These are phyloP conservation scores for Nomada fabriciana DNA, from an alignment of 2,888 invertebrate species.

Conservation along the genomic window DNA sequence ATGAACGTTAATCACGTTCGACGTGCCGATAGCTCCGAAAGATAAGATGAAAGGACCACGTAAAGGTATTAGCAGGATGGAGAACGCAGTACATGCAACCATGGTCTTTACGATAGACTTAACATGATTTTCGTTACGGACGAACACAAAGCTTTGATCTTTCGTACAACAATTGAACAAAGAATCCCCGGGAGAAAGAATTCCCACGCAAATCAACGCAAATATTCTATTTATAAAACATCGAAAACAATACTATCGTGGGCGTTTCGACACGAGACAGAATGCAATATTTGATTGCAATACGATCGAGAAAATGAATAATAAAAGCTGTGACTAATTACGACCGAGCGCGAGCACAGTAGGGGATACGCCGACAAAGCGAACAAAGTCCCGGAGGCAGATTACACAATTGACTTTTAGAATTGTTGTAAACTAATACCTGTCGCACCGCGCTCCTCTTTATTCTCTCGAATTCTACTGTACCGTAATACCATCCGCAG, in stretches of 20 bases:
- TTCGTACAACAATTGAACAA: background rate
- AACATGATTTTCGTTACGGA: background rate
- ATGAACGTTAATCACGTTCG: conserved; percentile 15
- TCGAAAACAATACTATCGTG: background rate
- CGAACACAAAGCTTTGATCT: background rate
- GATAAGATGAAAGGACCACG: background rate
- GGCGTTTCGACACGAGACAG: background rate
- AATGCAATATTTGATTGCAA: background rate
- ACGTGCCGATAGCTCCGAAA: background rate
- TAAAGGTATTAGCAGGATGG: background rate
- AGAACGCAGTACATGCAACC: background rate
- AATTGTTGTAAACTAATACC: conserved; percentile 43
- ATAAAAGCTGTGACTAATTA: conserved; percentile 34
- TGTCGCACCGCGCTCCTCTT: conserved; percentile 19
- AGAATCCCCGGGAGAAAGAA: background rate
- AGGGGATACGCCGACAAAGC: conserved; percentile 5
- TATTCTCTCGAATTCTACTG: conserved; percentile 27
- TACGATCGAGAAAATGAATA: background rate
- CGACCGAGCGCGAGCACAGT: background rate
- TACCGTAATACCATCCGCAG: background rate
- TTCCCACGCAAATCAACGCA: background rate
- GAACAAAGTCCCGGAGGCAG: conserved; percentile 28
- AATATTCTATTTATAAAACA: background rate
- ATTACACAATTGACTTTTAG: conserved; percentile 46
- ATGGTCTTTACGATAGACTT: background rate